A percentile compares a stretch with the other conserved stretches of the same genome.
Conservation (phyloP, 2,797 vertebrate genomes). For the Lagocephalus sceleratus region DNA sequence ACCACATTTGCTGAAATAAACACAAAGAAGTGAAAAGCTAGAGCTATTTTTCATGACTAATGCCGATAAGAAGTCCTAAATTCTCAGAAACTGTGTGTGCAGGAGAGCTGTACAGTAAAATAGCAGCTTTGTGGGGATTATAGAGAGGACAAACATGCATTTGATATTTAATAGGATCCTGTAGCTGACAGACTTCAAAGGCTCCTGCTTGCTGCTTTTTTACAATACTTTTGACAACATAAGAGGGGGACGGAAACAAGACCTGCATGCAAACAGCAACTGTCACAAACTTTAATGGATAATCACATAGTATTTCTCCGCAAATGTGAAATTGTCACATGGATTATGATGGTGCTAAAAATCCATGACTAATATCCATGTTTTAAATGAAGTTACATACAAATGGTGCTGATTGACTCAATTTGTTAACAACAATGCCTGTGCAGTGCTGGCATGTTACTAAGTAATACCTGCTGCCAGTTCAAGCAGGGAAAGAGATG, state of each 20-base stretch:
- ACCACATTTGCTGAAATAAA: neutral
- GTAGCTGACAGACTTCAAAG: constrained; percentile 59
- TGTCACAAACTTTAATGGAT: constrained; percentile 52
- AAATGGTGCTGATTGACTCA: constrained; percentile 37
- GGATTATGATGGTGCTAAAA: constrained; percentile 56
- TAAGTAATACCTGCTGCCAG: constrained; percentile 25
- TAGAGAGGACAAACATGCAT: constrained; percentile 47
- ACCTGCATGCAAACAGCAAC: constrained; percentile 50
- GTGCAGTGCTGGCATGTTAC: constrained; percentile 24
- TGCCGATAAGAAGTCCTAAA: neutral
- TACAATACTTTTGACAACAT: constrained; percentile 39
- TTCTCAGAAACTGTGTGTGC: constrained; percentile 13
- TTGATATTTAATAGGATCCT: constrained; percentile 60
- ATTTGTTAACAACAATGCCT: constrained; percentile 32
- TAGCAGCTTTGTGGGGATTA: constrained; percentile 47
- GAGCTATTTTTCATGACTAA: neutral
- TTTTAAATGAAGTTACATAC: constrained; percentile 50
- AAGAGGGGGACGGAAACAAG: constrained; percentile 22
- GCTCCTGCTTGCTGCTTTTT: constrained; percentile 18
- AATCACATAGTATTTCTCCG: constrained; percentile 47
- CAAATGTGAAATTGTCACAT: constrained; percentile 28
- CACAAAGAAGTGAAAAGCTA: neutral
- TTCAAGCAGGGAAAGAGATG: constrained; percentile 6
- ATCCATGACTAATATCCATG: constrained; percentile 54
- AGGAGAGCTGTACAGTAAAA: constrained; percentile 19